Evolutionary conservation across 2,888 invertebrate species (phyloP), one percentile per base, ranked within the genome.

Genomic region (Aporophyla lueneburgensis): DNA sequence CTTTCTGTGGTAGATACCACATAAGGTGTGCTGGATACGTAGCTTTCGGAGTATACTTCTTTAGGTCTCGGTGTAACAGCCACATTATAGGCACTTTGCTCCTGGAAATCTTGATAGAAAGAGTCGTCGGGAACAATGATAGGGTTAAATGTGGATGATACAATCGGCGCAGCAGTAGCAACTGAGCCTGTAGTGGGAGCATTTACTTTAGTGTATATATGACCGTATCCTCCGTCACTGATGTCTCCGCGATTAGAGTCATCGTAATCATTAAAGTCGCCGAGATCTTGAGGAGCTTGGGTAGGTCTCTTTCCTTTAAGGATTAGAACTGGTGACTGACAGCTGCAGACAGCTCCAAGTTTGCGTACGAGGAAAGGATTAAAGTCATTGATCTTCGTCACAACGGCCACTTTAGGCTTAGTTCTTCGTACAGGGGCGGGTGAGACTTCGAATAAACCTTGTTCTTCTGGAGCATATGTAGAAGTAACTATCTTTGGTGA

Each of bases 331-430:
- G 97, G 97, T 1, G 97, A 97, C 83, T 97, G 97, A 89, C 98
- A 98, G 73, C 98, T 98, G 86, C 98, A 98, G 71, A 98, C 98
- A 6, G 98, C 98, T 5, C 98, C 98, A 19, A 98, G 93, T 94
- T 98, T 98, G 59, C 97, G 97, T 0, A 98, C 97, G 27, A 98
- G 95, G 14, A 98, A 93, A 0, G 98, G 98, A 92, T 98, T 98
- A 85, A 97, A 97, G 86, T 98, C 98, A 86, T 98, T 98, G 81
- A 97, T 97, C 91, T 98, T 97, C 0, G 98, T 97, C 4, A 98
- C 97, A 14, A 97, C 97, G 59, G 97, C 97, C 56, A 97, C 96
- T 87, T 96, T 97, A 43, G 97, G 96, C 83, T 96, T 96, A 0
- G 91, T 92, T 90, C 93, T 94, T 74, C 94, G 91, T 67, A 91